Base-by-base conservation (phyloP, 2,113 vertebrate species). In the Siphamia tubifer region DNA sequence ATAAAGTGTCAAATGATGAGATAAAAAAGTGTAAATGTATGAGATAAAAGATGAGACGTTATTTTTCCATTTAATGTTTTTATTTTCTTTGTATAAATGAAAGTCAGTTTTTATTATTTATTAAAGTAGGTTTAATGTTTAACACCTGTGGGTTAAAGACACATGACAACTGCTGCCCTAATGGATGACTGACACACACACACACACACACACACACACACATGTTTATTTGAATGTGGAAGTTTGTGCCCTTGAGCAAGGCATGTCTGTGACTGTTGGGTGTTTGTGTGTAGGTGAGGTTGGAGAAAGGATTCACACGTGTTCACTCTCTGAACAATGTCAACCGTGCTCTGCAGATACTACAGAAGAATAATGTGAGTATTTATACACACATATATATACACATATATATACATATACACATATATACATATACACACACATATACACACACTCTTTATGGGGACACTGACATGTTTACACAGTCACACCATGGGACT, bases 261-360 rank as follows among this genome's bases (percentile, higher is more conserved):
- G 55, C 73, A 54, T 73, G 34, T 55, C 53, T 62, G 31, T 48
- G 24, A 48, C 19, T 80, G 45, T 31, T 66, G 25, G 36, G 35
- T 54, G 21, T 27, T 31, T 53, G 16, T 82, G 83, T 89, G 17
- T 70, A 99, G 98, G 94, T 94, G 80, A 99, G 96, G 67, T 77
- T 90, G 92, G 98, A 99, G 91, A 97, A 93, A 79, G 98, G 98
- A 67, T 94, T 95, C 87, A 95, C 96, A 19, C 95, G 95, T 68
- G 97, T 99, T 89, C 97, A 99, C 85, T 95, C 96, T 39, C 91
- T 99, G 82, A 99, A 98, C 90, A 99, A 99, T 94, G 96, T 99
- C 90, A 99, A 99, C 93, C 95, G 96, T 57, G 98, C 96, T 76
- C 94, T 99, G 73, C 94, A 93, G 60, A 83, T 99, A 87, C 89